Conservation (phyloP, 1,140 invertebrate genomes). For the Lepidurus packardi region DNA sequence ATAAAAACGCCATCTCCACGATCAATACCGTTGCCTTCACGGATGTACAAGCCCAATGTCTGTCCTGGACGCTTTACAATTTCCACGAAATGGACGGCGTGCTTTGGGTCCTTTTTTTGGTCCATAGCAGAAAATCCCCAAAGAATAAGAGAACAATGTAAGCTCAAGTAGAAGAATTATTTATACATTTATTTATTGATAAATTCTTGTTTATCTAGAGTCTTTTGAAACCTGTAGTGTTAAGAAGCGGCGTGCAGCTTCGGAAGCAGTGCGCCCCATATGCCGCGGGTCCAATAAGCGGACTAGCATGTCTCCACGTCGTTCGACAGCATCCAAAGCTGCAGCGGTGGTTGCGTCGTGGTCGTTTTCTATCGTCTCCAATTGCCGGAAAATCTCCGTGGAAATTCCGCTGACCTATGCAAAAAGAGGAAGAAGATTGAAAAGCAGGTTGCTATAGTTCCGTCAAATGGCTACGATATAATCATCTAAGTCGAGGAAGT, state of each 20-base stretch:
- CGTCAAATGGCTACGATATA: background rate
- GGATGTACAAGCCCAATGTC: slow-evolving; percentile 94
- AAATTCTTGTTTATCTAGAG: background rate
- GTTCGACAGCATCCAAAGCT: slow-evolving; percentile 81
- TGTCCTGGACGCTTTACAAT: slow-evolving; percentile 98
- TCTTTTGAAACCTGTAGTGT: slow-evolving; percentile 55
- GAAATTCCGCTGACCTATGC: slow-evolving; percentile 83
- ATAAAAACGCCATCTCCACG: slow-evolving; percentile 95
- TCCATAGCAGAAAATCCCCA: background rate
- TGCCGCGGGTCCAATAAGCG: slow-evolving; percentile 77
- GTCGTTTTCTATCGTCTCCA: slow-evolving; percentile 91
- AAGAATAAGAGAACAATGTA: background rate
- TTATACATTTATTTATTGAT: background rate
- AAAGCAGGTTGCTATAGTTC: background rate
- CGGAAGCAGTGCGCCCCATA: slow-evolving; percentile 72
- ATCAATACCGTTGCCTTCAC: slow-evolving; percentile 91
- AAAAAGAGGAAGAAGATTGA: slow-evolving; percentile 37
- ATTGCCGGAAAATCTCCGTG: slow-evolving; percentile 90
- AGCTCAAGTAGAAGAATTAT: background rate
- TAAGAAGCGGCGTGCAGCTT: slow-evolving; percentile 75
- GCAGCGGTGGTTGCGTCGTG: slow-evolving; percentile 85
- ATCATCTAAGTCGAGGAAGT: background rate
- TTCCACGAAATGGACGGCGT: slow-evolving; percentile 89
- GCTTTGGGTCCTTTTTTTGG: slow-evolving; percentile 60
- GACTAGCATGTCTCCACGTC: slow-evolving; percentile 89